Evolutionary conservation across 2,888 invertebrate genomes (phyloP), one percentile per base, ranked within the genome.

Genomic region (Temnothorax ravouxi): DNA sequence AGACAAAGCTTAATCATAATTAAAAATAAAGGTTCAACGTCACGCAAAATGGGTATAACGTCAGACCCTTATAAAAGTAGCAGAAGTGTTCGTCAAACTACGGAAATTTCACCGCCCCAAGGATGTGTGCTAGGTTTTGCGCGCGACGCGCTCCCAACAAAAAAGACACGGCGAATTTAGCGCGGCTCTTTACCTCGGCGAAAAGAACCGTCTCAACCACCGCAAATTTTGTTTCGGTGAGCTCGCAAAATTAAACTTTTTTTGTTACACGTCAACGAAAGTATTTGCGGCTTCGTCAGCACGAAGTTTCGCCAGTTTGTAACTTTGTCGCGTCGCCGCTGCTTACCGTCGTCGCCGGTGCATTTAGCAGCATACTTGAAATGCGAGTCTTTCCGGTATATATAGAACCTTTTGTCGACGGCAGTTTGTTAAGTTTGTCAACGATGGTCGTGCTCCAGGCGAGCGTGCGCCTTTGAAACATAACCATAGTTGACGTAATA

Each of bases 401-500:
- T 21, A 56, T 21, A 56, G 21, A 25, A 25, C 52, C 52, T 67
- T 50, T 80, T 71, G 79, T 71, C 59, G 59, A 59, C 79, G 59
- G 79, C 47, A 56, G 29, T 77, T 69, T 54, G 69, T 77, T 77
- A 67, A 69, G 54, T 75, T 64, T 66, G 56, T 54, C 77, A 52
- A 72, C 82, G 34, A 54, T 6, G 13, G 54, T n/a, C 56, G 47
- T 59, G 69, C 52, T 21, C 18, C n/a, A 59, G n/a, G 29, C 47
- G 50, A 25, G 25, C 61, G 67, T 69, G 61, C 38, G 18, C 59
- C 79, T 80, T 71, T 71, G 52, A 29, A 69, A 41, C 21, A 61
- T 69, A 87, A 84, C 85, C 64, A 34, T 34, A 76, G 77, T 88
- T 84, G 84, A 90, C 84, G 87, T 62, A 72, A 72, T 76, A 74